phyloP scores from a whole-genome alignment of 2,113 vertebrate species.

The Naja naja region DNA sequence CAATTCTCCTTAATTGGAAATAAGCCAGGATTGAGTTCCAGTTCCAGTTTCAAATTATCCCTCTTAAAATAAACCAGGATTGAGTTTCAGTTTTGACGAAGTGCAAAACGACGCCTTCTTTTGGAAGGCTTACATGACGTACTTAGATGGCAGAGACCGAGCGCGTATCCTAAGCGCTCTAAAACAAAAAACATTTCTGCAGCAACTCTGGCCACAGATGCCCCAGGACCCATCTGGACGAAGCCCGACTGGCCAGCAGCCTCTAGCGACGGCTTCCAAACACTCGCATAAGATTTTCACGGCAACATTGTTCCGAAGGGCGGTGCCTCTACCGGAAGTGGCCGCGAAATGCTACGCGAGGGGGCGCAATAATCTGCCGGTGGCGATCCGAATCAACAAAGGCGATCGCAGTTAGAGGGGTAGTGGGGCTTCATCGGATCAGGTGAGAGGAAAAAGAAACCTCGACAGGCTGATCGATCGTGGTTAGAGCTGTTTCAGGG shows the following conservation, averaged over 20 bases:
- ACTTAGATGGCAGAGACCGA: neutral
- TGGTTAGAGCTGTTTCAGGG: no score
- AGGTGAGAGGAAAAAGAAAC: neutral
- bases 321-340: slow-evolving; percentile 43
- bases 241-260: neutral
- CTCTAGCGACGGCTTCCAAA: neutral
- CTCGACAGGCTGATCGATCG: no score
- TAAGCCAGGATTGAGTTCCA: neutral
- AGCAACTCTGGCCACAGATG: neutral
- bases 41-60: neutral
- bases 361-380: neutral
- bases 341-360: neutral
- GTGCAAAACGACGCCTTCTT: neutral
- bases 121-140: neutral
- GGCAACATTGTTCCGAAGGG: neutral
- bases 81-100: neutral
- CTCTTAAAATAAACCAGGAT: no score
- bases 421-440: neutral
- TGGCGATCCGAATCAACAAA: neutral
- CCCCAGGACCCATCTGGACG: neutral
- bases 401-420: neutral
- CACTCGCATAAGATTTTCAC: no score
- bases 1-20: neutral
- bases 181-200: neutral
- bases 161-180: neutral